phyloP scores from a whole-genome alignment of 2,888 invertebrate genomes.

The Cerastis rubricosa region DNA sequence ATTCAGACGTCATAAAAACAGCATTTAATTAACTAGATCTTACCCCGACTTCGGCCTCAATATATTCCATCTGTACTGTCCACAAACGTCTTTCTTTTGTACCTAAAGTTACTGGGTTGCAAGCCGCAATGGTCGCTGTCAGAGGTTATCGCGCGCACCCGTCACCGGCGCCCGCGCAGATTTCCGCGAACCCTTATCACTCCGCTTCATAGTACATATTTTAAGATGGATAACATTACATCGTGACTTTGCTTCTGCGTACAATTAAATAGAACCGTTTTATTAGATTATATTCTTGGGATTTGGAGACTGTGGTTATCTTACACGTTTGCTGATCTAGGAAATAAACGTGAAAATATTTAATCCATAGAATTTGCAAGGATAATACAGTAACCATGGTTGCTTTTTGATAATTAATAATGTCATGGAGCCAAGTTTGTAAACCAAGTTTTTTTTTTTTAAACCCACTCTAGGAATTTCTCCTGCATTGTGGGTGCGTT shows the following conservation, averaged over 20 bases:
- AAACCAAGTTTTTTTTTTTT: no score
- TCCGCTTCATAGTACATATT: constrained; percentile 38
- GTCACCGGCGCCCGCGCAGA: constrained; percentile 48
- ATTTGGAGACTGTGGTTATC: not conserved
- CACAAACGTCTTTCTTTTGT: constrained; percentile 30
- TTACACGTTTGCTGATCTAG: not conserved
- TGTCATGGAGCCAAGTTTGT: no score
- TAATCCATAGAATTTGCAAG: not conserved
- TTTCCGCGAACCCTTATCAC: constrained; percentile 68
- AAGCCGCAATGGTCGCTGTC: constrained; percentile 39
- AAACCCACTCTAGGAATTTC: no score
- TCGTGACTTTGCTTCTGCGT: constrained; percentile 35
- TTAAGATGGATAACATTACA: constrained; percentile 48
- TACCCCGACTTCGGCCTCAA: not conserved
- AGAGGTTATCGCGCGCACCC: constrained; percentile 58
- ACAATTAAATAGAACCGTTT: constrained; percentile 20
- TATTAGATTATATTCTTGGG: constrained; percentile 32
- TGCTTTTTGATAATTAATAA: not conserved
- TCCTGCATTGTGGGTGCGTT: no score
- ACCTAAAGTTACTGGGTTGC: constrained; percentile 21
- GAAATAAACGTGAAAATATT: not conserved
- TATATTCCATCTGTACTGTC: not conserved
- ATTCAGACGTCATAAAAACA: not conserved
- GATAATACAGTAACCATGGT: no score
- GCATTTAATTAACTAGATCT: not conserved